Base-by-base conservation (phyloP, 2,797 vertebrate species). In the Lacerta viridis region DNA sequence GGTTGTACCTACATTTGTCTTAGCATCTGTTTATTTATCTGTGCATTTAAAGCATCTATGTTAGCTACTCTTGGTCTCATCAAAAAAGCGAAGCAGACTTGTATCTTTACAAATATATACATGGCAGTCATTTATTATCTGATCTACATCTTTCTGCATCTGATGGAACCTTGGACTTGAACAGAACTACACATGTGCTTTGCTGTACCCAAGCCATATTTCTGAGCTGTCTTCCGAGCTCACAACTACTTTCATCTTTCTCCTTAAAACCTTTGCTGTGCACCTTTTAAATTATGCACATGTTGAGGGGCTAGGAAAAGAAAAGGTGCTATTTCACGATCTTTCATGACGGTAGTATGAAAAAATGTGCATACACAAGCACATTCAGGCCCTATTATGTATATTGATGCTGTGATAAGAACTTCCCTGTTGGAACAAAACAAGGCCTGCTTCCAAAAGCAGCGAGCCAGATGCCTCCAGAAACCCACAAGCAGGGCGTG, bases 261-360 rank as follows among this genome's bases (percentile, higher is more conserved):
- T 81, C 50, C 50, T 82, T 74, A 87, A 88, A 90, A 84, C 55
- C 69, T 81, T 91, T 50, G 87, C 86, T 41, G 41, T 87, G 90
- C 85, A 84, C 66, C 41, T 78, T 91, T 64, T 90, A 90, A 94
- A 92, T 88, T 89, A 92, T 71, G 66, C 50, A 79, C 8, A 84
- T 77, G 61, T 46, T 77, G 36, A 50, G 66, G 36, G 43, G 59
- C 75, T 59, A 27, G 69, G 88, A 87, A 91, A 93, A 74, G 78
- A 76, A 85, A 89, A 80, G 64, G 59, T 13, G 6, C 85, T 86
- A 76, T 59, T 90, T 93, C 29, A 71, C 71, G 80, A 75, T 89
- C 84, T 46, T 83, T 80, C 29, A 78, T 83, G 82, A 89, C 79
- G 80, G n/a, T 75, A 69, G 9, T 81, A 78, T 59, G 18, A 85